Evolutionary conservation across 2,797 vertebrate species (phyloP).

Genomic region (Avahi laniger): DNA sequence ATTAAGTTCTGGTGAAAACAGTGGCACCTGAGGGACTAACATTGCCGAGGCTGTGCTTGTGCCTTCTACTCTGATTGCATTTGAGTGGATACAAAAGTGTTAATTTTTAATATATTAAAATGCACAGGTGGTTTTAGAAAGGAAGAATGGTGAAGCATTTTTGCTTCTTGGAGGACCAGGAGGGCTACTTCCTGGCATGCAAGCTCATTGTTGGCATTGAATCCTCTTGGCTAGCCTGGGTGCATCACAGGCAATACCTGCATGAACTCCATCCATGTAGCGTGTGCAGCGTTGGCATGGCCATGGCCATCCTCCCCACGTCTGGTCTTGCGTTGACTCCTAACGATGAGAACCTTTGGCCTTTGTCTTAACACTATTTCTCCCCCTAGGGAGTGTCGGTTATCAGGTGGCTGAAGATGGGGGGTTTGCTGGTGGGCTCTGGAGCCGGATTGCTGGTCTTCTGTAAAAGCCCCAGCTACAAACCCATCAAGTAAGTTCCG

Average conservation of each 20-base stretch:
- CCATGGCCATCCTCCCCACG: background rate
- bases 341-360: background rate
- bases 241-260: background rate
- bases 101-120: background rate
- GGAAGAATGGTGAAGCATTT: background rate
- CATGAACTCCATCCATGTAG: background rate
- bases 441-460: constrained; percentile 89
- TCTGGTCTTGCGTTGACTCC: background rate
- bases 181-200: background rate
- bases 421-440: constrained; percentile 90
- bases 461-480: constrained; percentile 89
- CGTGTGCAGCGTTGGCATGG: background rate
- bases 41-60: fast-evolving
- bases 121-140: background rate
- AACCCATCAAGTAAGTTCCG: constrained; percentile 88
- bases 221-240: background rate
- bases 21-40: background rate
- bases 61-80: background rate
- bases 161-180: background rate
- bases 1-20: background rate
- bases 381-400: constrained; percentile 89
- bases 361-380: background rate
- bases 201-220: background rate
- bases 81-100: background rate
- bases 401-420: constrained; percentile 87